A percentile compares a stretch with the other conserved stretches of the same genome.
phyloP scores from a whole-genome alignment of 1,140 invertebrate species.

The Parasteatoda tepidariorum region DNA sequence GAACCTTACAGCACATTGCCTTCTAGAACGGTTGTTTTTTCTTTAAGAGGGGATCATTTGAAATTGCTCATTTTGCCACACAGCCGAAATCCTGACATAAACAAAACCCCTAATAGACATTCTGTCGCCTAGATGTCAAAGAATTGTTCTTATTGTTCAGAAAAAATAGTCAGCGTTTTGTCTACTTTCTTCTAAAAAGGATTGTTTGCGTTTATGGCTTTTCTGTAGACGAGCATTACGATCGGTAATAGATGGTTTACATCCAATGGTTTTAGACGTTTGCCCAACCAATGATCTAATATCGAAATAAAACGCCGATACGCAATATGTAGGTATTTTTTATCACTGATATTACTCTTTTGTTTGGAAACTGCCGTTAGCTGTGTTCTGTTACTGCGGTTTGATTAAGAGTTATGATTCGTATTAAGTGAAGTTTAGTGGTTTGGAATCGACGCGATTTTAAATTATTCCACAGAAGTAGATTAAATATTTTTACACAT shows the following conservation, averaged over 20 bases:
- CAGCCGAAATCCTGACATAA: conserved; percentile 32
- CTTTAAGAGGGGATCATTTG: conserved; percentile 17
- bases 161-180: conserved; percentile 35
- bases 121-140: conserved; percentile 44
- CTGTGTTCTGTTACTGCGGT: too few relatives aligned
- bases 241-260: conserved; percentile 7
- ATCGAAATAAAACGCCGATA: conserved; percentile 1
- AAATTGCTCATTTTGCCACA: conserved; percentile 46
- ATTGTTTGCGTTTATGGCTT: conserved; percentile 34
- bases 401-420: too few relatives aligned
- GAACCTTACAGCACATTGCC: background rate
- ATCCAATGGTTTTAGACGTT: background rate
- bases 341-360: too few relatives aligned
- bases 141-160: conserved; percentile 14
- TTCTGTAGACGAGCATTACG: conserved; percentile 3
- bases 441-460: too few relatives aligned
- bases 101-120: conserved; percentile 45
- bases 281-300: background rate
- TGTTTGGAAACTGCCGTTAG: too few relatives aligned
- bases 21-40: conserved; percentile 13
- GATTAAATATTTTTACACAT: too few relatives aligned
- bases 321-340: too few relatives aligned
- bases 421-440: too few relatives aligned
- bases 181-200: background rate
- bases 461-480: too few relatives aligned